A percentile compares a stretch with the other conserved stretches of the same genome.
Conservation (phyloP, 2,888 invertebrate species). For the Eupithecia dodoneata region DNA sequence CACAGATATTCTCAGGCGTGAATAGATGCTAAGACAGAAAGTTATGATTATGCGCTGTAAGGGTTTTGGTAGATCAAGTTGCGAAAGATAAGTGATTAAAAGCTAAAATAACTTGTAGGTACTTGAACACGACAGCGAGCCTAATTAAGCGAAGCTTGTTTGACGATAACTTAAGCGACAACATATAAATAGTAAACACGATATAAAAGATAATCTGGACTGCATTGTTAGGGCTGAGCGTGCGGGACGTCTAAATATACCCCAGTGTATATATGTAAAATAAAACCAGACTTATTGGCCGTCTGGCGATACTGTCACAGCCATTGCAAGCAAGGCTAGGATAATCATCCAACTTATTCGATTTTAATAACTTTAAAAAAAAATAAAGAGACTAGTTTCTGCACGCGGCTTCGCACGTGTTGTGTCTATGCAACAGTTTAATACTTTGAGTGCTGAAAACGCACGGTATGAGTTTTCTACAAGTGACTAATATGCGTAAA, state of each 20-base stretch:
- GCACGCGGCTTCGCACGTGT: too few species aligned
- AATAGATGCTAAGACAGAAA: neutral
- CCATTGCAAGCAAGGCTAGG: neutral
- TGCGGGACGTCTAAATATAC: constrained; percentile 8
- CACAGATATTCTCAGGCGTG: constrained; percentile 10
- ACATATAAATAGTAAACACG: constrained; percentile 31
- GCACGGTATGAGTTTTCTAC: too few species aligned
- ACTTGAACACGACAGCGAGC: constrained; percentile 17
- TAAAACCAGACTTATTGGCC: neutral
- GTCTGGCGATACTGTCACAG: neutral
- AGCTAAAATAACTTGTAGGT: constrained; percentile 15
- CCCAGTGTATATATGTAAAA: neutral
- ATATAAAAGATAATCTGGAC: constrained; percentile 30
- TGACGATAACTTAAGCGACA: constrained; percentile 24
- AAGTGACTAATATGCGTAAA: too few species aligned
- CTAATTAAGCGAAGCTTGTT: constrained; percentile 31
- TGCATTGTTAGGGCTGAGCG: constrained; percentile 30
- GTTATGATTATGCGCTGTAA: constrained; percentile 4
- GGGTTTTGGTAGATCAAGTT: neutral
- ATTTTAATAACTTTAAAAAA: neutral
- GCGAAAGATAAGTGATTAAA: constrained; percentile 14
- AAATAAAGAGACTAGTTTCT: neutral
- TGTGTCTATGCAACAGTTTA: too few species aligned
- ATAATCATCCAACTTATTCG: neutral
- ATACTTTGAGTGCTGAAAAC: too few species aligned